A percentile compares a stretch with the other conserved stretches of the same genome.
Conservation (phyloP, 2,113 vertebrate species). For the Struthidea cinerea region DNA sequence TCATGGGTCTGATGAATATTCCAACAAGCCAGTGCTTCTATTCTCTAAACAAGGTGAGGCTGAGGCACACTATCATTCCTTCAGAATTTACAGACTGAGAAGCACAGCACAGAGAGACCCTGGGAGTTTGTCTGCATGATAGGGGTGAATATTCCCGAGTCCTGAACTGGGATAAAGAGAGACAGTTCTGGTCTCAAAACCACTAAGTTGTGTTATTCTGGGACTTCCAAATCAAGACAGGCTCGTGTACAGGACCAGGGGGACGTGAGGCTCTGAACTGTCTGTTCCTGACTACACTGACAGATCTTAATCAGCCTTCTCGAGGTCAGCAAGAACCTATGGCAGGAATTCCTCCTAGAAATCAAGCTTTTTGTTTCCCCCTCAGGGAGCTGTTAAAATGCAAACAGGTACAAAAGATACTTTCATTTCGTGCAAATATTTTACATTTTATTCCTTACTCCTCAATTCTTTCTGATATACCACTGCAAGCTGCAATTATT, state of each 20-base stretch:
- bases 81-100: neutral
- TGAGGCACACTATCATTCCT: neutral
- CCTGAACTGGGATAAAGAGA: neutral
- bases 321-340: neutral
- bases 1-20: neutral
- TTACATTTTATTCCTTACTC: neutral
- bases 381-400: neutral
- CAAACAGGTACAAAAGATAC: neutral
- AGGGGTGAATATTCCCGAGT: neutral
- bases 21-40: neutral
- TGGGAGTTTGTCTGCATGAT: neutral
- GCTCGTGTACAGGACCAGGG: neutral
- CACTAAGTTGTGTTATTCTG: neutral
- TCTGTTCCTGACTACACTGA: neutral
- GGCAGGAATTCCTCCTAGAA: neutral
- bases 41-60: neutral
- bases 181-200: neutral
- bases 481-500: conserved; percentile 13
- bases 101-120: neutral
- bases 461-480: neutral
- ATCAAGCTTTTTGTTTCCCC: neutral
- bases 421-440: neutral
- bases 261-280: neutral
- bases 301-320: neutral
- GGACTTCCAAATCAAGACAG: neutral